These are phyloP conservation scores for Ahaetulla prasina DNA, from an alignment of 2,113 vertebrate genomes.

Conservation along the genomic window DNA sequence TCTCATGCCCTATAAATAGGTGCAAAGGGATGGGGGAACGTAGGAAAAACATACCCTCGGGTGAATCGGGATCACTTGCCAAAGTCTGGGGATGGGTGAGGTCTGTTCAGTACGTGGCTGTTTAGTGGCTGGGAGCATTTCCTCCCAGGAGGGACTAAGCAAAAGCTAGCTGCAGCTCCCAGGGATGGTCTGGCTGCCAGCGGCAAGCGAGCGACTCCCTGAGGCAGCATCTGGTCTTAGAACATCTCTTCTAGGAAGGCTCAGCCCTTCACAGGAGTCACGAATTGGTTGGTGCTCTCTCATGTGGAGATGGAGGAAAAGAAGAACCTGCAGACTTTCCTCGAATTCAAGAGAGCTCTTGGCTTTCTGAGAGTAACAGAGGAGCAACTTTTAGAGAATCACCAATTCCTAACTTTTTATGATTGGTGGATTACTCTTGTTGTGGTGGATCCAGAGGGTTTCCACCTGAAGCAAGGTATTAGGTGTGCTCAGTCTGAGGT, in stretches of 20 bases:
- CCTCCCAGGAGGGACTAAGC: neutral
- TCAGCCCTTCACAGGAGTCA: neutral
- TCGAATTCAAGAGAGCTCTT: too few species aligned
- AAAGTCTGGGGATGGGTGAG: neutral
- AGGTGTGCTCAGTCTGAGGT: neutral
- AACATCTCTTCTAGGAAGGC: neutral
- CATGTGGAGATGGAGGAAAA: neutral
- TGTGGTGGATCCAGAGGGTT: neutral
- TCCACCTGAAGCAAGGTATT: neutral
- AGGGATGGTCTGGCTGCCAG: neutral
- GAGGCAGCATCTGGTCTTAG: neutral
- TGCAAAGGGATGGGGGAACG: constrained; percentile 42
- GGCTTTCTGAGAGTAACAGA: too few species aligned
- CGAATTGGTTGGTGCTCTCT: neutral
- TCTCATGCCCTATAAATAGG: constrained; percentile 58
- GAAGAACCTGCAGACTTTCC: too few species aligned
- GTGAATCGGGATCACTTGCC: neutral
- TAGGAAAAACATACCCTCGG: neutral
- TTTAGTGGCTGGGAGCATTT: neutral
- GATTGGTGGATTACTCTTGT: neutral
- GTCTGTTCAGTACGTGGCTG: neutral
- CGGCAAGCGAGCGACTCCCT: neutral
- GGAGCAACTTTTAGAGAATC: neutral
- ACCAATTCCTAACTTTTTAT: neutral
- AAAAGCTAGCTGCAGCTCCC: neutral